Evolutionary conservation across 2,888 invertebrate genomes (phyloP), one percentile per base, ranked within the genome.

Genomic region (Antitype chi): DNA sequence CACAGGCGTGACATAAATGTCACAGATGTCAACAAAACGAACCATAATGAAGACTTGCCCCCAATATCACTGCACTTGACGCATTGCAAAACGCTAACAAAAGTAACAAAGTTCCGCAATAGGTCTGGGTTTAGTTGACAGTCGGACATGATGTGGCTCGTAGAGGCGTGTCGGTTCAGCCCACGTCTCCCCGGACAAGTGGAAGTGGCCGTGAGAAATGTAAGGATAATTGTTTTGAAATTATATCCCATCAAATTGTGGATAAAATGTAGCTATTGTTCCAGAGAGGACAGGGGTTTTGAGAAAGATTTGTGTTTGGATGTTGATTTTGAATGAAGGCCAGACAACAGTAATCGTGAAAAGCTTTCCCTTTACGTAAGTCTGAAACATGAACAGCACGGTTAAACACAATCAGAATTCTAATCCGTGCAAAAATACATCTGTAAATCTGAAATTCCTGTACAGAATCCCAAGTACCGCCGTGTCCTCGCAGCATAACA

Each of bases 111-210:
- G 76, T 83, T 75, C 81, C 75, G 86, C 89, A 90, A 90, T 88
- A 83, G 88, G 74, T 87, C 88, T 87, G 85, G 73, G 78, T 81
- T 71, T 75, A 83, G 86, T 90, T 92, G 94, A 93, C 94, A 94
- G 93, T 84, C 84, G 78, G 89, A 93, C 94, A 94, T 89, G 92
- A 93, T 92, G 90, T 90, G 90, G 87, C 91, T 89, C 83, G 90
- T 85, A 88, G 87, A 92, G 94, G 95, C 94, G 94, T 92, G 92
- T 89, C 92, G 76, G 89, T 79, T 86, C 78, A 86, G 74, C 90
- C 91, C 89, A 90, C 91, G 90, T 89, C 88, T 85, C 70, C 64
- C 63, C 79, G 63, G 78, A 82, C 82, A 84, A 80, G 78, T 82
- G 62, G 59, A 84, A 81, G 69, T 86, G 80, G 70, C 73, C 85